These are phyloP conservation scores for Deilephila porcellus DNA, from an alignment of 2,888 invertebrate species.

Conservation along the genomic window DNA sequence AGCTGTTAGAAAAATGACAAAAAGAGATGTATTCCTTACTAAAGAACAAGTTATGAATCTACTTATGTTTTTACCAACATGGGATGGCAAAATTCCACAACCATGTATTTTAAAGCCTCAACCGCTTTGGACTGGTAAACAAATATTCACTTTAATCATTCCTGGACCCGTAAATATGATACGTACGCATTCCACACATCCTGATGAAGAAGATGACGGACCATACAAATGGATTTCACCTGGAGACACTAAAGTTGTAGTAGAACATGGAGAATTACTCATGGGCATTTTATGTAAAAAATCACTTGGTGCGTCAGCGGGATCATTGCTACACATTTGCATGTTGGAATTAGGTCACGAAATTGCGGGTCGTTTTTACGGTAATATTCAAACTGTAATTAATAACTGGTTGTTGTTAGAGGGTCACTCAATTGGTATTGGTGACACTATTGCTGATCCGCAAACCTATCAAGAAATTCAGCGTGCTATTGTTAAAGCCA, in stretches of 20 bases:
- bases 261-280: conserved; percentile 98
- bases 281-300: conserved; percentile 99
- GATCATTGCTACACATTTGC: conserved; percentile 98
- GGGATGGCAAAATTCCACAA: conserved; percentile 99
- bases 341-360: conserved; percentile 98
- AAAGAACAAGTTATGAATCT: conserved; percentile 99
- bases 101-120: conserved; percentile 98
- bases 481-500: conserved; percentile 98
- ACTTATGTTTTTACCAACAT: conserved; percentile 98
- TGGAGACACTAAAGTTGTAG: conserved; percentile 99
- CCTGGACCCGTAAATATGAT: conserved; percentile 99
- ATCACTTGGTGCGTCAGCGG: conserved; percentile 98
- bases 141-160: conserved; percentile 98
- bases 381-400: conserved; percentile 99
- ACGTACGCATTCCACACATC: conserved; percentile 98
- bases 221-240: conserved; percentile 99
- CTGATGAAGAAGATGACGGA: conserved; percentile 99
- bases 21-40: conserved; percentile 98
- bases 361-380: conserved; percentile 97
- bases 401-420: conserved; percentile 99
- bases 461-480: conserved; percentile 99
- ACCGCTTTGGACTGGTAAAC: conserved; percentile 98
- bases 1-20: conserved; percentile 99
- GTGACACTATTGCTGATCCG: conserved; percentile 99
- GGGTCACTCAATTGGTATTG: conserved; percentile 98